Evolutionary conservation across 2,888 invertebrate species (phyloP).

Genomic region (Glyphotaelius pellucidus): DNA sequence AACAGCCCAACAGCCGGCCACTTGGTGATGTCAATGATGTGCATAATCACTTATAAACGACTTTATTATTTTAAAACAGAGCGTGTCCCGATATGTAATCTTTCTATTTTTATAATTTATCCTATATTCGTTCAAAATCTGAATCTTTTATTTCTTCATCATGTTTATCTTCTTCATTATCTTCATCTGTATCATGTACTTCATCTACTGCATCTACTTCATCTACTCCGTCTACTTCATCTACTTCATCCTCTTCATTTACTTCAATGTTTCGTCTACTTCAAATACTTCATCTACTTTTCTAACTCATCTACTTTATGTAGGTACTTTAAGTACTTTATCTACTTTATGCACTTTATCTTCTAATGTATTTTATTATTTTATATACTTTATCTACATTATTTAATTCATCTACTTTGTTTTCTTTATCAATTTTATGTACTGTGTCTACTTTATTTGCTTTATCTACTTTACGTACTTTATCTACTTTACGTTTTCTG

Average conservation of each 20-base stretch:
- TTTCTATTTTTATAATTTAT: background rate
- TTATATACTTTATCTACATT: too few relatives aligned
- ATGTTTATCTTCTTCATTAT: background rate
- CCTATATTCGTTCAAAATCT: background rate
- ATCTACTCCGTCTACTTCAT: background rate
- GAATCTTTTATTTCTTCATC: background rate
- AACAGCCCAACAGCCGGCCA: background rate
- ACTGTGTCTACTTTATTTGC: too few relatives aligned
- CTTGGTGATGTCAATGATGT: conserved; percentile 34
- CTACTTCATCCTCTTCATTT: background rate
- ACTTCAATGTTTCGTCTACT: background rate
- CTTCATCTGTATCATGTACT: background rate
- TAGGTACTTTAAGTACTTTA: too few relatives aligned
- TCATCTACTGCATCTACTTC: background rate
- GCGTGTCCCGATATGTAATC: background rate
- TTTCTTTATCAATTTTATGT: too few relatives aligned
- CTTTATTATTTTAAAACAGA: background rate
- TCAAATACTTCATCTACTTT: too few relatives aligned
- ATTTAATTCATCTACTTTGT: too few relatives aligned
- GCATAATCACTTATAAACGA: conserved; percentile 28
- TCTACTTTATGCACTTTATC: background rate
- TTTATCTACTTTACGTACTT: background rate
- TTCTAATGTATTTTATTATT: too few relatives aligned
- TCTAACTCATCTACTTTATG: too few relatives aligned
- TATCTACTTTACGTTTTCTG: too few relatives aligned